Evolutionary conservation across 2,888 invertebrate genomes (phyloP).

Genomic region (Dorcus hopei): DNA sequence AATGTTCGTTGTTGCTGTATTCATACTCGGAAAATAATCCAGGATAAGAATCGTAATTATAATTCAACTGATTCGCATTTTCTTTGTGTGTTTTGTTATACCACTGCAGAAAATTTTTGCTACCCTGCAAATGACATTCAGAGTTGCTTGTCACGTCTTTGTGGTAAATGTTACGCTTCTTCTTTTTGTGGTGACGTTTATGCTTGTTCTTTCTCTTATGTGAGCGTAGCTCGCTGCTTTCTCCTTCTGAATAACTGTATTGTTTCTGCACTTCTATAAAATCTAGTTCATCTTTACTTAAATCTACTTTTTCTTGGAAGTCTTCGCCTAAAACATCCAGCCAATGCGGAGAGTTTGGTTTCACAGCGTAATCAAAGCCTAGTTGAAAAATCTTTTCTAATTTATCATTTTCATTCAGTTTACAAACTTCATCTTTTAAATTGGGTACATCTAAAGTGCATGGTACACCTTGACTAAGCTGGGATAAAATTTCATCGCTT

Average conservation of each 20-base stretch:
- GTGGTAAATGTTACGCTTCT: not conserved
- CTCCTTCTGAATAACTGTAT: no score
- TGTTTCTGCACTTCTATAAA: no score
- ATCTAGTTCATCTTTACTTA: not conserved
- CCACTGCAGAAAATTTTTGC: not conserved
- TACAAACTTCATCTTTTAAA: not conserved
- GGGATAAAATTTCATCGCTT: no score
- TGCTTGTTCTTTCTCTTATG: not conserved
- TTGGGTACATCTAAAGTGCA: no score
- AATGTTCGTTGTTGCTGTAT: conserved; percentile 22
- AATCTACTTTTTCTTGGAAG: conserved; percentile 13
- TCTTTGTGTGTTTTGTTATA: not conserved
- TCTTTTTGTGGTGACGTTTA: not conserved
- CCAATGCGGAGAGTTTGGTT: conserved; percentile 30
- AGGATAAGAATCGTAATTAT: conserved; percentile 2
- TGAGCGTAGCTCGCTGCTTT: no score
- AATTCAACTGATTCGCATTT: conserved; percentile 7
- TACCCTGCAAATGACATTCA: not conserved
- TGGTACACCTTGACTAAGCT: no score
- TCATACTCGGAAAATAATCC: conserved; percentile 9
- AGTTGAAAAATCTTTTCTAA: conserved; percentile 37
- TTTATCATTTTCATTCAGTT: conserved; percentile 1
- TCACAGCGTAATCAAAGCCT: conserved; percentile 35
- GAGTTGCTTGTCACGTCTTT: not conserved
- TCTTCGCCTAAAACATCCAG: conserved; percentile 22